Evolutionary conservation across 2,797 vertebrate genomes (phyloP).

Genomic region (Halcyon smyrnensis): DNA sequence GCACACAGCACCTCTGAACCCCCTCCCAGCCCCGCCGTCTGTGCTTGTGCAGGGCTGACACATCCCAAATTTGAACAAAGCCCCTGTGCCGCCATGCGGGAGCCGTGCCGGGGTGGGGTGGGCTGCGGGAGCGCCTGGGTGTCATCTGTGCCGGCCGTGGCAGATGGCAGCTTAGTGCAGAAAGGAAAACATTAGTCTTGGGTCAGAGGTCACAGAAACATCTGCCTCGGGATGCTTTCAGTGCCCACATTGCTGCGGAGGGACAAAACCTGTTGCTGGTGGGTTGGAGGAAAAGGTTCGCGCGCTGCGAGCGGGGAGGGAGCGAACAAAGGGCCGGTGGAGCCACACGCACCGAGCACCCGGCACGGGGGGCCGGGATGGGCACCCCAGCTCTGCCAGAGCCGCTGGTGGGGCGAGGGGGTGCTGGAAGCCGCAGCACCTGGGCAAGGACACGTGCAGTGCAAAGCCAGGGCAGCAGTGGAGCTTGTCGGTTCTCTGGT

Average conservation of each 20-base stretch:
- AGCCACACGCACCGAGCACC: background rate
- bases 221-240: conserved; percentile 86
- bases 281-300: conserved; percentile 46
- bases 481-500: background rate
- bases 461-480: background rate
- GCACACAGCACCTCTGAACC: background rate
- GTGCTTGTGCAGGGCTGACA: background rate
- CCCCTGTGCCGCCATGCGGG: background rate
- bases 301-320: background rate
- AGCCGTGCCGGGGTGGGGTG: background rate
- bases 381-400: background rate
- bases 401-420: rapidly evolving
- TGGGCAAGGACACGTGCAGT: rapidly evolving
- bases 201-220: conserved; percentile 92
- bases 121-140: background rate
- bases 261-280: conserved; percentile 82
- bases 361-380: rapidly evolving
- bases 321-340: background rate
- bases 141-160: conserved; percentile 75
- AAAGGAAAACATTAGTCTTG: conserved; percentile 85
- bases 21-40: rapidly evolving
- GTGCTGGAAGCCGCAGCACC: background rate
- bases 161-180: conserved; percentile 90
- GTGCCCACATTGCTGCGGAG: conserved; percentile 84
- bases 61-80: background rate